These are phyloP conservation scores for Porites australiensis DNA, from an alignment of 64 coral and sea anemone species.

Conservation along the genomic window DNA sequence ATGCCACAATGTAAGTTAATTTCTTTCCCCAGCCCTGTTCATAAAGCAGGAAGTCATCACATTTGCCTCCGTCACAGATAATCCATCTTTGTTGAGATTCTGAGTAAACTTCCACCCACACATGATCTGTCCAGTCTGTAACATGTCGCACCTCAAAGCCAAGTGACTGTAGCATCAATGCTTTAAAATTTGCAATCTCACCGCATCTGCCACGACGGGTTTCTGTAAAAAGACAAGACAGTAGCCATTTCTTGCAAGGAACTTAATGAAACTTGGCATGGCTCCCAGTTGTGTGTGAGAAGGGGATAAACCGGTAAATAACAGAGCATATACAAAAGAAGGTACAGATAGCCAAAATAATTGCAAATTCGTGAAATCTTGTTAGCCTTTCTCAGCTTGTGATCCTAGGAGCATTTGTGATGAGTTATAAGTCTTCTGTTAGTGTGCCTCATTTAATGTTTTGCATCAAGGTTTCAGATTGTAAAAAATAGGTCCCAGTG, in stretches of 20 bases:
- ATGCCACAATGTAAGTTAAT: slow-evolving; percentile 84
- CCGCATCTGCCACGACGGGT: slow-evolving; percentile 86
- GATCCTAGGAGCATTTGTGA: no score
- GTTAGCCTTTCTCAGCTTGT: no score
- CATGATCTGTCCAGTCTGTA: slow-evolving; percentile 85
- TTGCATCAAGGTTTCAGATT: no score
- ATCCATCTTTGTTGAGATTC: slow-evolving; percentile 81
- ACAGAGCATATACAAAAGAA: no score
- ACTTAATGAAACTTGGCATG: no score
- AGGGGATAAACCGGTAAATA: no score
- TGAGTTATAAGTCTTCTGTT: no score
- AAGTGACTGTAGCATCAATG: slow-evolving; percentile 49
- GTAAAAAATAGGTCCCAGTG: no score
- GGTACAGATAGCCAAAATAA: no score
- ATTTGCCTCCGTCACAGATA: slow-evolving; percentile 61
- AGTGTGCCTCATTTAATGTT: no score
- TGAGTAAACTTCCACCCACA: slow-evolving; percentile 88
- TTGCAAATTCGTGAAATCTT: no score
- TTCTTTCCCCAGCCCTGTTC: slow-evolving; percentile 71
- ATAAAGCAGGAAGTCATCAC: slow-evolving; percentile 58
- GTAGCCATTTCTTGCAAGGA: neutral
- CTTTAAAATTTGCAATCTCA: slow-evolving; percentile 83
- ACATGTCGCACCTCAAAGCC: slow-evolving; percentile 82
- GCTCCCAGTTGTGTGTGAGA: no score
- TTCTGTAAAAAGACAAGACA: slow-evolving; percentile 25